phyloP scores from a whole-genome alignment of 2,888 invertebrate species.

The Lordiphosa fenestrarum region DNA sequence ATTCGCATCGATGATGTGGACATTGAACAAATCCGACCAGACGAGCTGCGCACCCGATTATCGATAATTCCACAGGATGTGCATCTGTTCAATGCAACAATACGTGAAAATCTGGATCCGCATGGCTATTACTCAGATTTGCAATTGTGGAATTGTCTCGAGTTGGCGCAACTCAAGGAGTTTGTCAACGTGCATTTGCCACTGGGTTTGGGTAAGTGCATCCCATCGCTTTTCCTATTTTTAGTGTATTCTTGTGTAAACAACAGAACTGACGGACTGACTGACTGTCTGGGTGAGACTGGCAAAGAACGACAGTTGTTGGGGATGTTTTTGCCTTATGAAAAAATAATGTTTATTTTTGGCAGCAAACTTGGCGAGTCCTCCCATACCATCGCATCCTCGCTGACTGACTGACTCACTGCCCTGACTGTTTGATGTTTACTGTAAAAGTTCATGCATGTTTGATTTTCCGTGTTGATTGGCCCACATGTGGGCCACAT shows the following conservation, averaged over 20 bases:
- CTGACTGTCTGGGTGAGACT: background rate
- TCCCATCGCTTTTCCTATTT: slow-evolving; percentile 2
- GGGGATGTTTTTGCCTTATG: slow-evolving; percentile 42
- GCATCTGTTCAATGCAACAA: slow-evolving; percentile 88
- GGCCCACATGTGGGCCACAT: slow-evolving; percentile 43
- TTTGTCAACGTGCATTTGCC: slow-evolving; percentile 84
- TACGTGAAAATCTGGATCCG: slow-evolving; percentile 90
- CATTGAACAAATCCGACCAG: slow-evolving; percentile 83
- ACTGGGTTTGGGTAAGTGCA: slow-evolving; percentile 84
- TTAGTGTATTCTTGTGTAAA: slow-evolving; percentile 27
- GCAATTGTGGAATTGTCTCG: slow-evolving; percentile 88
- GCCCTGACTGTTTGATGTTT: slow-evolving; percentile 41
- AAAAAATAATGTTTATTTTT: slow-evolving; percentile 65
- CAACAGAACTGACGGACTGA: slow-evolving; percentile 23
- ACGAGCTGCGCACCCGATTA: slow-evolving; percentile 86
- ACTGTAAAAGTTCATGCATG: slow-evolving; percentile 47
- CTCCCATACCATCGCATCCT: slow-evolving; percentile 32
- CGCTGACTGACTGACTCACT: slow-evolving; percentile 13
- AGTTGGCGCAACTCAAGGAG: slow-evolving; percentile 87
- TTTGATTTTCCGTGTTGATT: slow-evolving; percentile 57
- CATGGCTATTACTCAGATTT: slow-evolving; percentile 85
- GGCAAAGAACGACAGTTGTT: slow-evolving; percentile 32
- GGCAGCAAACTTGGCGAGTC: slow-evolving; percentile 48
- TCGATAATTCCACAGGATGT: slow-evolving; percentile 91
- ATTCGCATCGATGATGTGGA: slow-evolving; percentile 87